Evolutionary conservation across 2,113 vertebrate genomes (phyloP).

Genomic region (Podarcis raffonei): DNA sequence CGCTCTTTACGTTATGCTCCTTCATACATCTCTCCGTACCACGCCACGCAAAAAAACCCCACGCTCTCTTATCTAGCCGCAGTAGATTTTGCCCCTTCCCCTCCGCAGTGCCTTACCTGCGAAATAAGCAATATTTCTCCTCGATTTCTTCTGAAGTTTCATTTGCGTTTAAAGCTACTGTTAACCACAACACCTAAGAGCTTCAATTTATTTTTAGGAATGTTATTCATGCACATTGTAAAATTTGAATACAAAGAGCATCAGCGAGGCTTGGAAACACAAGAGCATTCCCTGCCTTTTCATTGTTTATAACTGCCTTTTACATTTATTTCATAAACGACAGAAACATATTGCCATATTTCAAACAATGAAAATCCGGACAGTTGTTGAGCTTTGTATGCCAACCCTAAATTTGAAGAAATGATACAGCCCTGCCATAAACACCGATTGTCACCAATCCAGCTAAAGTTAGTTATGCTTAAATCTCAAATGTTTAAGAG

Average conservation of each 20-base stretch:
- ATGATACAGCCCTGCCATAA: no score
- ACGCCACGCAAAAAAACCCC: not conserved
- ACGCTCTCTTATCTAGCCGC: not conserved
- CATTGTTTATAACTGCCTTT: not conserved
- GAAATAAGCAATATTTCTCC: no score
- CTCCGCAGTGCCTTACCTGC: not conserved
- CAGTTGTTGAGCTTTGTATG: no score
- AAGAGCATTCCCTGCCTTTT: not conserved
- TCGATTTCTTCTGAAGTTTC: not conserved
- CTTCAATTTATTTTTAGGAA: not conserved
- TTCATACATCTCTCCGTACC: not conserved
- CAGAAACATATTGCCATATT: not conserved
- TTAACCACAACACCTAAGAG: not conserved
- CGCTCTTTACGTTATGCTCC: not conserved
- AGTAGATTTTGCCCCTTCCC: not conserved
- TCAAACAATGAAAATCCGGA: not conserved
- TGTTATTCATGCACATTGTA: not conserved
- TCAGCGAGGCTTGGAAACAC: not conserved
- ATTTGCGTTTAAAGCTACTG: not conserved
- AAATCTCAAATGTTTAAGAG: not conserved
- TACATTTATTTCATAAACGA: not conserved
- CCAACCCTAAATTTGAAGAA: no score
- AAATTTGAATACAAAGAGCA: not conserved
- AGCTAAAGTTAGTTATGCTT: not conserved
- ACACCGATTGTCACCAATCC: no score